Conservation (phyloP, 2,797 vertebrate species). For the Pseudocheirus occidentalis region DNA sequence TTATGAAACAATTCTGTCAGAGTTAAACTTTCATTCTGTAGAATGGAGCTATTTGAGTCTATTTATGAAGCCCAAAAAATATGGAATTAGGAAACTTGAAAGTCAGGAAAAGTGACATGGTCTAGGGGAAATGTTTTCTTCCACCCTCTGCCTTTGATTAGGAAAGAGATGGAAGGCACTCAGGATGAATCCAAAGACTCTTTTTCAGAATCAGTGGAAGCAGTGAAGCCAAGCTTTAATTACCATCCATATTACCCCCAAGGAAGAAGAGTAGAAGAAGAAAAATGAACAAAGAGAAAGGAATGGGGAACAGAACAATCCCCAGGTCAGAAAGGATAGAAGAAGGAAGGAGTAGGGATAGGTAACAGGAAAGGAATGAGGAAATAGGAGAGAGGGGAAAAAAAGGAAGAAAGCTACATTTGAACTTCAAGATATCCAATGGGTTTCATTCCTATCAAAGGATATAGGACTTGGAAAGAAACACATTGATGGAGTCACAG, state of each 20-base stretch:
- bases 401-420: background rate
- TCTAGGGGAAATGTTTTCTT: background rate
- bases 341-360: background rate
- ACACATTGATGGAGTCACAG: too few relatives aligned
- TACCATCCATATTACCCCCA: background rate
- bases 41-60: background rate
- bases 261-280: background rate
- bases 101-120: background rate
- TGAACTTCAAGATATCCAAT: too few relatives aligned
- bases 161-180: background rate
- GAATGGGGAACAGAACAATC: background rate
- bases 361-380: background rate
- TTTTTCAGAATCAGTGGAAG: background rate
- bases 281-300: background rate
- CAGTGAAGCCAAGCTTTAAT: background rate
- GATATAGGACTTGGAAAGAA: too few relatives aligned
- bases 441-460: too few relatives aligned
- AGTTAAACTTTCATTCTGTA: constrained; percentile 16
- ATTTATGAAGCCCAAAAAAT: background rate
- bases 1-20: background rate
- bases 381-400: background rate
- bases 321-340: background rate
- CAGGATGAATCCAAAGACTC: background rate
- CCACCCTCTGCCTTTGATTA: background rate
- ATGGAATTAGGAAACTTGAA: background rate